A percentile compares a stretch with the other conserved stretches of the same genome.
Conservation (phyloP, 2,113 vertebrate species). For the Thamnaconus septentrionalis region DNA sequence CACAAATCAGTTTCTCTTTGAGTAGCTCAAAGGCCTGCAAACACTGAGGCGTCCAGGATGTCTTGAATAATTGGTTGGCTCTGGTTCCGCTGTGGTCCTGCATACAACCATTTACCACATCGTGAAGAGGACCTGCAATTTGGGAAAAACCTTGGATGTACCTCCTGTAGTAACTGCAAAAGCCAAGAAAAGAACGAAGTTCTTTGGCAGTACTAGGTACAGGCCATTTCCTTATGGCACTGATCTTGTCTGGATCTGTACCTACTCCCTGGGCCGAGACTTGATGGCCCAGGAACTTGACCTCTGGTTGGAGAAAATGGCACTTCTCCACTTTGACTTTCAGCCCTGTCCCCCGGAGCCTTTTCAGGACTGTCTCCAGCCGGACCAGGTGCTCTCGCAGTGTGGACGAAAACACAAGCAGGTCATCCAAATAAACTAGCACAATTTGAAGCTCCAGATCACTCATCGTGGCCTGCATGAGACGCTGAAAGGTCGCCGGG, state of each 20-base stretch:
- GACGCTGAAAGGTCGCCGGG: background rate
- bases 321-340: slow-evolving; percentile 12
- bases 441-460: background rate
- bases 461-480: slow-evolving; percentile 10
- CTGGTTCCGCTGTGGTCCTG: background rate
- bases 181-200: background rate
- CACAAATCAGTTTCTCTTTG: background rate
- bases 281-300: background rate
- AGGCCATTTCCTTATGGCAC: background rate
- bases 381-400: background rate
- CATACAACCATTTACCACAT: background rate
- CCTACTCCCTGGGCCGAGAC: background rate
- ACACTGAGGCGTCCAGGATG: background rate
- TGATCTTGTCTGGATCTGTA: slow-evolving; percentile 6
- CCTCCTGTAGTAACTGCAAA: slow-evolving; percentile 11
- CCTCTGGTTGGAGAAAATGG: background rate
- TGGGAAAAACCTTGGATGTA: slow-evolving; percentile 4
- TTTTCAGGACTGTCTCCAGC: background rate
- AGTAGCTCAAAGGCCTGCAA: background rate
- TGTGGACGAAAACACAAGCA: slow-evolving; percentile 8
- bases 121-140: background rate
- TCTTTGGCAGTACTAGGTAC: slow-evolving; percentile 7
- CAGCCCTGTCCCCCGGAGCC: slow-evolving; percentile 5
- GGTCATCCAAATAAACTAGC: slow-evolving; percentile 3
- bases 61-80: background rate